phyloP scores from a whole-genome alignment of 2,888 invertebrate species.

The Petrolisthes cinctipes region DNA sequence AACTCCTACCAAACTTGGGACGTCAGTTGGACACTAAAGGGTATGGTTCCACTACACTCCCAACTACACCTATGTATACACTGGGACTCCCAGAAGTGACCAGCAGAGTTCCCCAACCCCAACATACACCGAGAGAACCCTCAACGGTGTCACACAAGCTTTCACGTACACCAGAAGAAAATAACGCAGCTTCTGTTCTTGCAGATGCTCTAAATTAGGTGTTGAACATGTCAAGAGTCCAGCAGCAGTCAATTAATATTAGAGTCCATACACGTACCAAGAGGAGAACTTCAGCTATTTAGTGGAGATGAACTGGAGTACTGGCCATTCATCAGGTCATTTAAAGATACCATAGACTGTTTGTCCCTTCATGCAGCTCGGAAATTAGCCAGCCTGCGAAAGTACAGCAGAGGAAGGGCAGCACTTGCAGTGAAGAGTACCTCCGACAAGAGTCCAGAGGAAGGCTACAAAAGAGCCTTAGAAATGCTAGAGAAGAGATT shows the following conservation, averaged over 20 bases:
- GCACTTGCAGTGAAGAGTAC: conserved; percentile 31
- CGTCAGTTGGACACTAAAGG: conserved; percentile 12
- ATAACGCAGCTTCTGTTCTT: conserved; percentile 26
- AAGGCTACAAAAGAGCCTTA: conserved; percentile 19
- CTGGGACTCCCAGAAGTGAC: conserved; percentile 14
- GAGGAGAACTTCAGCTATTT: conserved; percentile 30
- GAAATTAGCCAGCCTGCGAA: conserved; percentile 20
- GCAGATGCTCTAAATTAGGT: conserved; percentile 13
- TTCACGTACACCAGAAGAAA: conserved; percentile 14
- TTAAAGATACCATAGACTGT: conserved; percentile 26
- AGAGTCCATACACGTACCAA: conserved; percentile 29
- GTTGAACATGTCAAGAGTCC: conserved; percentile 19
- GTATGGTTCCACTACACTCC: conserved; percentile 15
- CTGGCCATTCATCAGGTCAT: conserved; percentile 26
- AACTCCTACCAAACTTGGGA: conserved; percentile 11
- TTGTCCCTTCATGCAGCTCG: background rate
- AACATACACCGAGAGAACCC: conserved; percentile 28
- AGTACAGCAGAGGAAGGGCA: conserved; percentile 15
- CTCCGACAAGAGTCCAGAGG: background rate
- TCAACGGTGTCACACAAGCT: conserved; percentile 20
- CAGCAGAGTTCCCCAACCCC: conserved; percentile 24
- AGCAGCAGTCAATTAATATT: conserved; percentile 16
- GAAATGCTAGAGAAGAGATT: conserved; percentile 27
- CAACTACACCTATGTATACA: conserved; percentile 19
- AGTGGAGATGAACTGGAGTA: conserved; percentile 22